Evolutionary conservation across 2,113 vertebrate species (phyloP), one percentile per base, ranked within the genome.

Genomic region (Antechinus flavipes): DNA sequence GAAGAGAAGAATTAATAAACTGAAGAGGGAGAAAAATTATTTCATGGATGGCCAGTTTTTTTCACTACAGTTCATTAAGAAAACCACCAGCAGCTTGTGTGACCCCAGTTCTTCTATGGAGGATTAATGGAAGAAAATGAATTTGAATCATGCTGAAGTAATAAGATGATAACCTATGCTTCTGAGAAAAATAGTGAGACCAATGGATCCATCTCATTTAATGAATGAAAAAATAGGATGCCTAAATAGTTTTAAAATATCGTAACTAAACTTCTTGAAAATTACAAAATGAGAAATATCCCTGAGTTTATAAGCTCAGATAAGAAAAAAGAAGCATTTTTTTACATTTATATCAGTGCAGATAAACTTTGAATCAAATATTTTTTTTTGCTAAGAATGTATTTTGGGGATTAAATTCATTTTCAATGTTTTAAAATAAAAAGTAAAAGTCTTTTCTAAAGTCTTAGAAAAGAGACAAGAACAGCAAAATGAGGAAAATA

Each of bases 251-350:
- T 49, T 92, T 8, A 89, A 90, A 23, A 35, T 55, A 58, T 91
- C 91, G 22, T 30, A 92, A 0, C 0, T 50, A 30, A 92, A 42
- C 53, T 94, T 90, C 55, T 61, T 42, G 19, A 84, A 42, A 42
- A 22, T 84, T 9, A 93, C 3, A 92, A 54, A 26, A 35, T 55
- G 8, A 93, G 90, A 35, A 53, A 68, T 0, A 91, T 90, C 91
- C 89, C 55, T 93, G 42, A 91, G 14, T 46, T 89, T 76, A 84
- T 93, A 93, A 12, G 35, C 5, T 50, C 93, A 94, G 50, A 52
- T 52, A 76, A 91, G 93, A 84, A 93, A 97, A 26, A 90, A 92
- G 92, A 91, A 92, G 52, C 24, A 92, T 52, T 52, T 42, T 14
- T 61, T 68, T 47, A 90, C 14, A 93, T 11, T 89, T 4, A 84